These are phyloP conservation scores for Lasioglossum marginatum DNA, from an alignment of 2,888 invertebrate species.

Conservation along the genomic window DNA sequence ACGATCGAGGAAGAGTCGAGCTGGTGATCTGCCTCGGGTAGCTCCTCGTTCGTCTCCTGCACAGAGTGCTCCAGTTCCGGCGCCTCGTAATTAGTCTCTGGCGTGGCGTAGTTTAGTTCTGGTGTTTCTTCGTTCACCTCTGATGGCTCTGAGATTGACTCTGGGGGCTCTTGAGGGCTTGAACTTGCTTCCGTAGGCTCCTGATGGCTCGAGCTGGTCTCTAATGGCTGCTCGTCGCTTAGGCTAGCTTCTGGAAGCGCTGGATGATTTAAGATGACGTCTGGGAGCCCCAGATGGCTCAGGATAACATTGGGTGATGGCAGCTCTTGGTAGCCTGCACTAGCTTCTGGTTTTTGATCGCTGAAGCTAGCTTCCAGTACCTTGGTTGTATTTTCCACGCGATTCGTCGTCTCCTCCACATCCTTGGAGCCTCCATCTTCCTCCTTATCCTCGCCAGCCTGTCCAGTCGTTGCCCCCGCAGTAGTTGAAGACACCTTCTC, in stretches of 20 bases:
- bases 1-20: neutral
- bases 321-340: slow-evolving; percentile 15
- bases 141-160: slow-evolving; percentile 61
- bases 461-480: neutral
- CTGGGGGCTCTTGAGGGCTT: slow-evolving; percentile 39
- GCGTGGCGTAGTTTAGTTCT: slow-evolving; percentile 74
- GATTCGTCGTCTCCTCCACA: neutral
- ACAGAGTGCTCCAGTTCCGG: slow-evolving; percentile 61
- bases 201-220: too few species aligned
- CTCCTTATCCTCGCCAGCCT: neutral
- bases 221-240: too few species aligned
- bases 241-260: too few species aligned
- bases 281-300: too few species aligned
- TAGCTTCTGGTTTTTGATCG: too few species aligned
- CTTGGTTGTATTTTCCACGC: neutral
- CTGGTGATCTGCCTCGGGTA: slow-evolving; percentile 51
- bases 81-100: slow-evolving; percentile 74
- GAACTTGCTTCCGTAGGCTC: too few species aligned
- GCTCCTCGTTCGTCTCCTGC: slow-evolving; percentile 65
- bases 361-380: neutral
- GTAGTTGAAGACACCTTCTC: slow-evolving; percentile 44
- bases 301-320: too few species aligned
- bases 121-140: slow-evolving; percentile 77
- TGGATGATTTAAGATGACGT: too few species aligned
- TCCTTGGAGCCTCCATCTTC: neutral